These are phyloP conservation scores for Yponomeuta evonymella DNA, from an alignment of 2,888 invertebrate genomes.

Conservation along the genomic window DNA sequence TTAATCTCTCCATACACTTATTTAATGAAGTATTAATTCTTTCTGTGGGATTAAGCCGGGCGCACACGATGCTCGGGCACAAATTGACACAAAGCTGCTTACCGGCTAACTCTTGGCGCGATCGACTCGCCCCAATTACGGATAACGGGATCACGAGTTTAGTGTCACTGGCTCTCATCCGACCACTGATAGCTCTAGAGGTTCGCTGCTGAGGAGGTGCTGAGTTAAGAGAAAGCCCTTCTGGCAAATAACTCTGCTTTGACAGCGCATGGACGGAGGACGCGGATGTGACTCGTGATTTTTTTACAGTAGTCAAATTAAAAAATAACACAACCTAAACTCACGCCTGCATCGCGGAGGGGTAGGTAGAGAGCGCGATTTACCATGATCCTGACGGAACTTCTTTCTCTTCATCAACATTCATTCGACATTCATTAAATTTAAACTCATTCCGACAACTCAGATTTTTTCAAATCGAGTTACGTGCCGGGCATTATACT, in stretches of 20 bases:
- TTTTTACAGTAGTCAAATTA: neutral
- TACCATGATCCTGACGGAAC: too few relatives aligned
- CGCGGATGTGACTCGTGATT: neutral
- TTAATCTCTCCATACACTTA: neutral
- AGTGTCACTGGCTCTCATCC: neutral
- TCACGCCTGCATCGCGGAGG: neutral
- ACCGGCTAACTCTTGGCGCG: slow-evolving; percentile 34
- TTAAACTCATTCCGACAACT: too few relatives aligned
- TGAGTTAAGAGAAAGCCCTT: too few relatives aligned
- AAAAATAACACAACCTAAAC: neutral
- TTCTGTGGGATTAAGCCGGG: slow-evolving; percentile 23
- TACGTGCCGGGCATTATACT: too few relatives aligned
- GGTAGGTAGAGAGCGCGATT: too few relatives aligned
- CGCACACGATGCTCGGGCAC: slow-evolving; percentile 24
- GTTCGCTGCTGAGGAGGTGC: too few relatives aligned
- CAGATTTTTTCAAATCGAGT: too few relatives aligned
- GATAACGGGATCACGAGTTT: slow-evolving; percentile 12
- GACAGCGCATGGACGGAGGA: neutral
- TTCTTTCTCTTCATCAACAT: too few relatives aligned
- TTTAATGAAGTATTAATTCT: slow-evolving; percentile 15
- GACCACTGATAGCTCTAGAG: neutral
- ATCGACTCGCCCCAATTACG: slow-evolving; percentile 28
- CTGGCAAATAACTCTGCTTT: neutral
- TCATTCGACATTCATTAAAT: too few relatives aligned
- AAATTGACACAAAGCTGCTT: slow-evolving; percentile 40